Base-by-base conservation (phyloP, 2,113 vertebrate genomes). In the Oncorhynchus nerka region DNA sequence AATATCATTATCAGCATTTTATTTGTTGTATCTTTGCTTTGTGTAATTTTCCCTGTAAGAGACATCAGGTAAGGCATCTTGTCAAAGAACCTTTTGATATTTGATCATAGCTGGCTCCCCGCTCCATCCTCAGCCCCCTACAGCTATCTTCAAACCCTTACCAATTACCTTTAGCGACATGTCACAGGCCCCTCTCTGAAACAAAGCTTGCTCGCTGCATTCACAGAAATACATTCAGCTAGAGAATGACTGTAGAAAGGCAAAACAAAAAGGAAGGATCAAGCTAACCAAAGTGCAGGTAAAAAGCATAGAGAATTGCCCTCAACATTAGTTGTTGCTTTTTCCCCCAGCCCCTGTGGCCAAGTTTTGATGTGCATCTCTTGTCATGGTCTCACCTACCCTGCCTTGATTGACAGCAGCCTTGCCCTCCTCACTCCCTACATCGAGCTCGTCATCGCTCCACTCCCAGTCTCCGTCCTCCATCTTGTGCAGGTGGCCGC, bases 391-490 rank as follows among this genome's bases (percentile, higher is more conserved):
- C 68, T 69, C 73, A 82, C 93, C 81, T 84, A 99, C 98, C 94
- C 98, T 95, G 91, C 96, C 97, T 87, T 96, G 96, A 90, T 93
- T 96, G 88, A 95, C 93, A 1, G 97, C 96, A 5, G 96, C 96
- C 86, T 96, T 97, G 69, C 95, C 96, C 88, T 99, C 97, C 78
- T 98, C 95, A 0, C 96, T 99, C 80, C 94, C 94, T 73, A 97
- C 97, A 57, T 99, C 97, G 93, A 99, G 93, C 90, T 99, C 97
- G 2, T 99, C 96, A 8, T 99, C 98, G 26, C 98, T 99, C 98
- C 98, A 99, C 88, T 99, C 98, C 98, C 98, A 99, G 82, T 98
- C 97, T 20, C 98, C 98, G 49, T 99, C 97, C 87, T 97, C 97
- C 0, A 96, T 99, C 91, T 99, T 99, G 91, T 99, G 97, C 69